A percentile compares a stretch with the other conserved stretches of the same genome.
Conservation (phyloP, 2,888 invertebrate species). For the Buathra laborator region DNA sequence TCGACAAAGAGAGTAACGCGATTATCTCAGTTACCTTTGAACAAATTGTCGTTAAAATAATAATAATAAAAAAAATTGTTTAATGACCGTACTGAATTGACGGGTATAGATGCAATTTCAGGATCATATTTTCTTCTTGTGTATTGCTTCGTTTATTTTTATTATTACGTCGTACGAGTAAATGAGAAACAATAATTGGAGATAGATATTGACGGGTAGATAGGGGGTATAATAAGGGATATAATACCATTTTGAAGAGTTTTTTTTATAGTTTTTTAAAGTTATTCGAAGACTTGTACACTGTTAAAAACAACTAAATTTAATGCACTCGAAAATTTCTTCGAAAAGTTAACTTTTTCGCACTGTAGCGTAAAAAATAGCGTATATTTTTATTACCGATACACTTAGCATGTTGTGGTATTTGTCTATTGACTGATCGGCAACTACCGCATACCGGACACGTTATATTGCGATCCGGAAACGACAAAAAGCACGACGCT, state of each 20-base stretch:
- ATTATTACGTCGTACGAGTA: not conserved
- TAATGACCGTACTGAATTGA: not conserved
- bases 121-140: not conserved
- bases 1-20: no score
- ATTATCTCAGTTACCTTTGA: not conserved
- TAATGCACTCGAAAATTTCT: no score
- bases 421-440: no score
- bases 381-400: no score
- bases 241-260: not conserved
- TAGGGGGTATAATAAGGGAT: not conserved
- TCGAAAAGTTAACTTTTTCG: no score
- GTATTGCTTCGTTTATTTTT: not conserved
- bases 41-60: not conserved
- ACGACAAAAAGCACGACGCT: no score
- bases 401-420: no score
- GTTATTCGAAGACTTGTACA: no score
- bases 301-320: no score
- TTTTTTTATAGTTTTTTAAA: not conserved
- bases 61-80: not conserved
- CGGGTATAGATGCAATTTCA: not conserved
- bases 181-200: constrained; percentile 5
- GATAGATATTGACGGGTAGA: not conserved
- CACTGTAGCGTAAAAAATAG: no score
- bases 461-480: no score
- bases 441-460: no score